Evolutionary conservation across 2,797 vertebrate genomes (phyloP).

Genomic region (Thaleichthys pacificus): DNA sequence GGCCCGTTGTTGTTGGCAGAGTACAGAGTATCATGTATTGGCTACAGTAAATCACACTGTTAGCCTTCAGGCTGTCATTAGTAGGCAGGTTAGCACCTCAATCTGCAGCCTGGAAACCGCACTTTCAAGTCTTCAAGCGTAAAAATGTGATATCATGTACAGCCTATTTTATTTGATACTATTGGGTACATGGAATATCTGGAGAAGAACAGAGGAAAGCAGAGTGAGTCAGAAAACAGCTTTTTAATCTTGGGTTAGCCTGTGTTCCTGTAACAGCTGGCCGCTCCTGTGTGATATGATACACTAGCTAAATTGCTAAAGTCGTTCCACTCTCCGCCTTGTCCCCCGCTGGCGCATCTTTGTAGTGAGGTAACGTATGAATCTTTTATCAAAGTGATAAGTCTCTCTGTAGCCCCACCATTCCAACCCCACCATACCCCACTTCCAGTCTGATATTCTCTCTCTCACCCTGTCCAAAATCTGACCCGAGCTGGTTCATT

Average conservation of each 20-base stretch:
- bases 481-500: not conserved
- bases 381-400: slow-evolving; percentile 3
- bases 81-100: too few species aligned
- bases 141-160: not conserved
- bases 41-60: too few species aligned
- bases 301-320: not conserved
- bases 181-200: not conserved
- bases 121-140: not conserved
- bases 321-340: not conserved
- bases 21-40: too few species aligned
- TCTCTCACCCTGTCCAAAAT: not conserved
- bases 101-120: too few species aligned
- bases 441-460: not conserved
- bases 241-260: not conserved
- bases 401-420: too few species aligned
- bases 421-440: not conserved
- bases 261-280: too few species aligned
- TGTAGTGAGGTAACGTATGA: slow-evolving; percentile 6
- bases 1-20: too few species aligned
- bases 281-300: too few species aligned
- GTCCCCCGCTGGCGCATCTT: not conserved
- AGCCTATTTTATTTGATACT: not conserved
- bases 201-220: not conserved
- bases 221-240: not conserved
- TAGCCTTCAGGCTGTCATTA: too few species aligned